Base-by-base conservation (phyloP, 2,113 vertebrate species). In the Triplophysa tibetana region DNA sequence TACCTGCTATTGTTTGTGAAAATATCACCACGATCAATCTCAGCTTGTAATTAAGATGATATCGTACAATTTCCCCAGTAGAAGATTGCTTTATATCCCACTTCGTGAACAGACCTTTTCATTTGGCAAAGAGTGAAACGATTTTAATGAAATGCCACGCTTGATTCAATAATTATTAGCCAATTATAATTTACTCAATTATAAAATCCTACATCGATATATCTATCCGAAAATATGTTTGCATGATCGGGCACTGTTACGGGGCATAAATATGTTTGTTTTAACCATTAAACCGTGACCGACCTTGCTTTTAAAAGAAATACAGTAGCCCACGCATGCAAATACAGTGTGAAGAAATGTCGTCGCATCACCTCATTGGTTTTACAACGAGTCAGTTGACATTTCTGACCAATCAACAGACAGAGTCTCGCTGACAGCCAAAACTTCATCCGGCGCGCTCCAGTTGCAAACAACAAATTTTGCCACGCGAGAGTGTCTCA, bases 371-470 rank as follows among this genome's bases (percentile, higher is more conserved):
- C 11, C 41, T 64, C 38, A 75, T 62, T 79, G 66, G 77, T 29
- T 52, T 61, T 45, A 45, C 65, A 63, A 66, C 41, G 50, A 45
- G 70, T 66, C 75, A 9, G 11, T 56, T 58, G 60, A 45, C 19
- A 70, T 65, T 66, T 7, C 33, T 66, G 17, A 61, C 19, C 75
- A 26, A 58, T 48, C 14, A 26, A 54, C 63, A 16, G 17, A 63
- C 48, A 45, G 38, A 62, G 65, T 72, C 14, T 19, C 56, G 72
- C 58, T 62, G 75, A 50, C 16, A 2, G 29, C 66, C 73, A 29
- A 79, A 81, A 74, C 67, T 69, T 54, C 56, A 83, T 41, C 70
- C 13, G 54, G 41, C 1, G 33, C 65, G 50, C 67, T 33, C 48
- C 8, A 17, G 62, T 77, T 33, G 66, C 74, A 6, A 9, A 26